Percentiles rank a stretch among this genome's conserved stretches.
Evolutionary conservation across 2,113 vertebrate genomes (phyloP).

Genomic region (Aythya baeri): DNA sequence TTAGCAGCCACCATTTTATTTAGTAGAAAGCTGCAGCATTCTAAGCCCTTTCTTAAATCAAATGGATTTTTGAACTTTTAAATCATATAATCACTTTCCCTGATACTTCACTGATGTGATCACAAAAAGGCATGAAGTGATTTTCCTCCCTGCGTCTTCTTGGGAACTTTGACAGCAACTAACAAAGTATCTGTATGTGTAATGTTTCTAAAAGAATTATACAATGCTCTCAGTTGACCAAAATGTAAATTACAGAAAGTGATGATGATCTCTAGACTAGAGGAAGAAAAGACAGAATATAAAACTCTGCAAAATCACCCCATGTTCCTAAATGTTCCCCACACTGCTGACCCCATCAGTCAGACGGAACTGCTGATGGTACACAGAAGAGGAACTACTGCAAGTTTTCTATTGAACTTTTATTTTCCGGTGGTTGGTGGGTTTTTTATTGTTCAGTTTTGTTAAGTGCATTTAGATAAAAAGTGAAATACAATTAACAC

Average conservation of each 20-base stretch:
- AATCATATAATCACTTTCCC: not conserved
- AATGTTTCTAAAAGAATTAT: not conserved
- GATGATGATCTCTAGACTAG: not conserved
- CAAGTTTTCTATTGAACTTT: rapidly evolving
- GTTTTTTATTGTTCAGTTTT: not conserved
- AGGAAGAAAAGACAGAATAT: not conserved
- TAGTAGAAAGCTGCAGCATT: not conserved
- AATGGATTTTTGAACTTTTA: not conserved
- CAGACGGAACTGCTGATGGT: not conserved
- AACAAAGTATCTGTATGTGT: not conserved
- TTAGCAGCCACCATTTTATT: not conserved
- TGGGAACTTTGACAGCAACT: not conserved
- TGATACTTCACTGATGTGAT: not conserved
- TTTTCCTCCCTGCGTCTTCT: not conserved
- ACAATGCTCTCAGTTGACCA: not conserved
- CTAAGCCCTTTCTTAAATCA: not conserved
- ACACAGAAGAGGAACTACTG: not conserved
- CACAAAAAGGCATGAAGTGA: not conserved
- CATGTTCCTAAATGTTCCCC: not conserved
- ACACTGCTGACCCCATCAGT: not conserved
- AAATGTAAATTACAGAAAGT: not conserved
- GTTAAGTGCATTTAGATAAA: not conserved
- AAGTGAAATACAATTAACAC: not conserved
- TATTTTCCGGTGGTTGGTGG: not conserved
- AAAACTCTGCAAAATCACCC: not conserved